These are phyloP conservation scores for Crenichthys baileyi DNA, from an alignment of 2,797 vertebrate species.

Conservation along the genomic window DNA sequence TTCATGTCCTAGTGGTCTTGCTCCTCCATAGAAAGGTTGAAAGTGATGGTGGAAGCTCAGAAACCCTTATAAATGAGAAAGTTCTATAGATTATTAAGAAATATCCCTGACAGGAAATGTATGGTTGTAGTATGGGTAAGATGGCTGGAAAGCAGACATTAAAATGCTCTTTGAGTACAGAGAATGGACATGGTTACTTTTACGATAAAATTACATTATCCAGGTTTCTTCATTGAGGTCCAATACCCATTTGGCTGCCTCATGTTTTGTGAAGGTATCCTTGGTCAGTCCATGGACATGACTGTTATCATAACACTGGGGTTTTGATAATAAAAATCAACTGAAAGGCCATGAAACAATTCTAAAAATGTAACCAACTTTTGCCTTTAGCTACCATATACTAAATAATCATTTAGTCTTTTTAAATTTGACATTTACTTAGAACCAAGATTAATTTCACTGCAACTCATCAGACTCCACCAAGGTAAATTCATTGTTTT, in stretches of 20 bases:
- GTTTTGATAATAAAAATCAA: neutral
- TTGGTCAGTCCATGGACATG: neutral
- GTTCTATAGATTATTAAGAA: neutral
- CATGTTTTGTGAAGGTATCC: neutral
- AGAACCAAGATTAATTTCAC: too few species aligned
- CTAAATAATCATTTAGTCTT: too few species aligned
- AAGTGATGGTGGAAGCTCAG: neutral
- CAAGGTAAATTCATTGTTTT: too few species aligned
- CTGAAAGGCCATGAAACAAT: neutral
- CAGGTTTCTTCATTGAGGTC: too few species aligned
- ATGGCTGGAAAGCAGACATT: too few species aligned
- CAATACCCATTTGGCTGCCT: too few species aligned
- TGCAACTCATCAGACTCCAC: too few species aligned
- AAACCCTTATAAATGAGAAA: neutral
- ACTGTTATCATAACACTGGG: neutral
- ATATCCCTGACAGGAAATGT: neutral
- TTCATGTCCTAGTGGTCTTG: neutral
- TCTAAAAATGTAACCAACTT: neutral
- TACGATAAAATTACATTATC: too few species aligned
- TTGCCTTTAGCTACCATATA: neutral
- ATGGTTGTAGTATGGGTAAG: too few species aligned
- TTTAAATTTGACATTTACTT: too few species aligned
- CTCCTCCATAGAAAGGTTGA: neutral
- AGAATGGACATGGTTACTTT: too few species aligned
- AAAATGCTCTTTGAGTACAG: too few species aligned